A percentile compares a stretch with the other conserved stretches of the same genome.
Conservation (phyloP, 2,113 vertebrate genomes). For the Mystacornis crossleyi region DNA sequence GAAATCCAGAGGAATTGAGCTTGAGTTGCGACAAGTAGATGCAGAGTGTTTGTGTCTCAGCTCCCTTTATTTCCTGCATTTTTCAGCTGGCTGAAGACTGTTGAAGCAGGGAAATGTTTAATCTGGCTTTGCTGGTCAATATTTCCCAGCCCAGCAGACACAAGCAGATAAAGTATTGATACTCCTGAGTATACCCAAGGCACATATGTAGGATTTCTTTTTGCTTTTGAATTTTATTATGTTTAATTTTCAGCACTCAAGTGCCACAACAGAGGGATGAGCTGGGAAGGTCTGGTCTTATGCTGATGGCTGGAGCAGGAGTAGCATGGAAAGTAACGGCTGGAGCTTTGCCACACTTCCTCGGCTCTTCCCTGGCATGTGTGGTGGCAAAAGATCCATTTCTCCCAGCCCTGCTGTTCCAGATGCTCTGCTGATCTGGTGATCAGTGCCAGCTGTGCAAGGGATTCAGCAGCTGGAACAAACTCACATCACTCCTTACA, state of each 20-base stretch:
- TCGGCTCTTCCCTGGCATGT: not conserved
- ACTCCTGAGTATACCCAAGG: not conserved
- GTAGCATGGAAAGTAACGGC: rapidly evolving
- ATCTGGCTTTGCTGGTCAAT: not conserved
- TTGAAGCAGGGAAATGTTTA: not conserved
- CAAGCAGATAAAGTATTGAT: not conserved
- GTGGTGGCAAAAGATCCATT: not conserved
- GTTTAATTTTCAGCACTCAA: not conserved
- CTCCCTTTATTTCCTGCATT: not conserved
- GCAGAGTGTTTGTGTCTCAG: not conserved
- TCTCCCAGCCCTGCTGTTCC: not conserved
- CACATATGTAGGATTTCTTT: not conserved
- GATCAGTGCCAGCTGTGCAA: not conserved
- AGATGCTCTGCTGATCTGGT: not conserved
- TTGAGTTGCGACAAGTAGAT: not conserved
- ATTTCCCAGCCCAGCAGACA: not conserved
- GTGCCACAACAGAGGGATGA: not conserved
- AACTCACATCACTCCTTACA: not conserved
- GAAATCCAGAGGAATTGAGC: not conserved
- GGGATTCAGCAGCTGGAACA: not conserved
- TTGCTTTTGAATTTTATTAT: not conserved
- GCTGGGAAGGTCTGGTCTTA: not conserved
- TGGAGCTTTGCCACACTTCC: not conserved
- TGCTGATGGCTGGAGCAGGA: rapidly evolving
- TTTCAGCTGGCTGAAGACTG: not conserved